Evolutionary conservation across 1,140 invertebrate species (phyloP).

Genomic region (Nasonia longicornis): DNA sequence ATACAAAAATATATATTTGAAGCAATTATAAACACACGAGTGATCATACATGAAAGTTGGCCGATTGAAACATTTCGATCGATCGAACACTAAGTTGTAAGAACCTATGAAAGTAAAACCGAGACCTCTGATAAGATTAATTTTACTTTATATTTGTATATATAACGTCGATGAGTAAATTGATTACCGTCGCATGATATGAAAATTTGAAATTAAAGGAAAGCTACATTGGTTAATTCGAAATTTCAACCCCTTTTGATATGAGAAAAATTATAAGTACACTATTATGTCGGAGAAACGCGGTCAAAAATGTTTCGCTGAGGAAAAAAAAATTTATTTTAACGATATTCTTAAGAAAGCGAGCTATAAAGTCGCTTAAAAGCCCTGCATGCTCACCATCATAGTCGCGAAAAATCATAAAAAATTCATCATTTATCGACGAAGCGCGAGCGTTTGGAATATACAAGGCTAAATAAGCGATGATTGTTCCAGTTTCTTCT

Average conservation of each 20-base stretch:
- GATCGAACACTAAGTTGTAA: conserved; percentile 3
- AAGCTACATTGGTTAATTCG: neutral
- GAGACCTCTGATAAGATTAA: neutral
- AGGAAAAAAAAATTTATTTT: conserved; percentile 6
- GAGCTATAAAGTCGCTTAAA: conserved; percentile 4
- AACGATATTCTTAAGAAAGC: conserved; percentile 9
- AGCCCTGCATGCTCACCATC: neutral
- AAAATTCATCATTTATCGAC: conserved; percentile 28
- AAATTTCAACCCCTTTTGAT: conserved; percentile 6
- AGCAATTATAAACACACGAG: conserved; percentile 5
- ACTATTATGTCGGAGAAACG: neutral
- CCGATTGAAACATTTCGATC: neutral
- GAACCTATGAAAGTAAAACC: neutral
- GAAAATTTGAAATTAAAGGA: neutral
- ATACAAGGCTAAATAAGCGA: conserved; percentile 26
- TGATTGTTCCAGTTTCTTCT: conserved; percentile 53
- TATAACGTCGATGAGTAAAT: neutral
- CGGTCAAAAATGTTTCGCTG: neutral
- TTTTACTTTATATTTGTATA: conserved; percentile 28
- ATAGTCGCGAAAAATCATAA: conserved; percentile 6
- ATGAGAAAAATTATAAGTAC: neutral
- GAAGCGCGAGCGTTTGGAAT: neutral
- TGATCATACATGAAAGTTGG: neutral
- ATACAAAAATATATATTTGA: conserved; percentile 16
- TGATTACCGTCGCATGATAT: neutral